Evolutionary conservation across 2,797 vertebrate species (phyloP), one percentile per base, ranked within the genome.

Genomic region (Poeciliopsis infans): DNA sequence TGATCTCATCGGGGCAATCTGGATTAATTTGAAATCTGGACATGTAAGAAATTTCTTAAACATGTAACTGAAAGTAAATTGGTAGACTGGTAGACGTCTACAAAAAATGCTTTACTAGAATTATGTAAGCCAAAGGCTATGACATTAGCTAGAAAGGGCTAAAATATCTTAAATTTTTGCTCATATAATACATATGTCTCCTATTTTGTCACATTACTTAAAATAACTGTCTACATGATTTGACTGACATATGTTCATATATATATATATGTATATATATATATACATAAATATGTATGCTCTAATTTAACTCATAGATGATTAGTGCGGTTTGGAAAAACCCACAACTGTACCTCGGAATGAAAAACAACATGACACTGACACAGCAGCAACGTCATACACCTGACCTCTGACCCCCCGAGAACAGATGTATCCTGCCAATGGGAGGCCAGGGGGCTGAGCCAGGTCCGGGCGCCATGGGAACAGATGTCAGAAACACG

Each of bases 401-500:
- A 74, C 11, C 0, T 78, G 92, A 90, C 88, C 91, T 75, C 79
- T 87, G 89, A 92, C 89, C 83, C 82, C 0, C 8, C 20, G 55
- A 72, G 33, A 77, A 82, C 72, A 70, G 46, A 88, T 91, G 78
- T 64, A 85, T 92, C 85, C 77, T 85, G 83, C 89, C 78, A 80
- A 79, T 70, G 72, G 72, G 82, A 88, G 86, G 79, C 82, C 85
- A 74, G 83, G 68, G 68, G 80, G 77, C 82, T 73, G 83, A 88
- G 90, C 80, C 81, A 71, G 85, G 81, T 76, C 47, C 75, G 49
- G 85, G 87, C 81, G 18, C 91, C 91, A 94, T 94, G 91, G 94
- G 94, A 95, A 93, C 91, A 93, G 91, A 93, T 95, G 94, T 93
- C 91, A 93, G 83, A 91, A 86, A 75, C 90, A 90, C 90, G 88